Base-by-base conservation (phyloP, 2,113 vertebrate genomes). In the Phocoena phocoena region DNA sequence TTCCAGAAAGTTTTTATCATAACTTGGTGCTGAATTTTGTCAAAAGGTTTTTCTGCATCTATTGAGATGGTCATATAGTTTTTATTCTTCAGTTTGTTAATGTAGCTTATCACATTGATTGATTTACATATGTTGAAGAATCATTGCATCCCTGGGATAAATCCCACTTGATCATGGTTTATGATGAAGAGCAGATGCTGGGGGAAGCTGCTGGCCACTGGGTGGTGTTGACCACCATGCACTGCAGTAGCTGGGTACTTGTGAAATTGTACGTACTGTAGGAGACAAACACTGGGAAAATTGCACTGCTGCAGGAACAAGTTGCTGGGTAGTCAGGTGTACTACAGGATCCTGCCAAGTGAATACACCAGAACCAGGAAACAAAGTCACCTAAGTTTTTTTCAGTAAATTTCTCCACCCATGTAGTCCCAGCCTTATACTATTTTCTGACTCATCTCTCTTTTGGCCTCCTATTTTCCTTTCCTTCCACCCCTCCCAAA, bases 211-310 rank as follows among this genome's bases (percentile, higher is more conserved):
- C 18, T 73, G 68, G 33, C 3, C n/a, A 26, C 5, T 8, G 8
- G 4, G 53, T n/a, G n/a, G 18, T 12, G 15, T 33, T 67, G 25
- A 38, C n/a, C 18, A 36, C 3, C 17, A 8, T 8, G 9, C 2
- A 7, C 31, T 44, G 14, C 9, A 44, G 17, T 4, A 20, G 13
- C 18, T 3, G 1, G 36, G 20, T 26, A 2, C 28, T 53, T n/a
- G 70, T 47, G 55, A 73, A 68, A 21, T 4, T 13, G 1, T 36
- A n/a, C 0, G 0, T 28, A 23, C 21, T 47, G 25, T 10, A 13
- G 0, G 14, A 55, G 13, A 8, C 41, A 71, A 60, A 28, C 36
- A 41, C 0, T 36, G 11, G 36, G 55, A 8, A 85, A 58, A 63
- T 25, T 12, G 4, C 33, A 14, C 28, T 53, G 33, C 13, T 28